These are phyloP conservation scores for Clarias batrachus DNA, from an alignment of 2,113 vertebrate species.

Conservation along the genomic window DNA sequence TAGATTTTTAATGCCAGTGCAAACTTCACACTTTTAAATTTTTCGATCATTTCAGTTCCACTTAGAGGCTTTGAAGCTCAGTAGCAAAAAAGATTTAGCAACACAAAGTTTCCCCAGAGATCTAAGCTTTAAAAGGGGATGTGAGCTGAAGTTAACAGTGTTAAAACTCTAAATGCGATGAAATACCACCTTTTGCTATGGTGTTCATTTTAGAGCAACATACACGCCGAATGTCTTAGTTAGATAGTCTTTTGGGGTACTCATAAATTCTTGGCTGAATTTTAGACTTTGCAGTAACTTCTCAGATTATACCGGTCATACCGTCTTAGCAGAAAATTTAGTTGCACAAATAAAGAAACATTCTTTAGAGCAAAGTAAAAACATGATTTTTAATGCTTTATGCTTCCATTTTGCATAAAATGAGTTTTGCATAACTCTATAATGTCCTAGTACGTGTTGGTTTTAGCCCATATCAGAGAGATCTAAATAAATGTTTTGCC, in stretches of 20 bases:
- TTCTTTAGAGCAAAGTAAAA: background rate
- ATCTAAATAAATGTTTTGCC: background rate
- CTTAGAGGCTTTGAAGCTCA: background rate
- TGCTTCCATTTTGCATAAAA: background rate
- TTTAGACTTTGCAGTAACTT: background rate
- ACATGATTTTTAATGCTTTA: background rate
- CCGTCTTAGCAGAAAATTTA: background rate
- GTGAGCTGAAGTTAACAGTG: background rate
- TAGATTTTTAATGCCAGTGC: conserved; percentile 34
- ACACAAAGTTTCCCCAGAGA: background rate
- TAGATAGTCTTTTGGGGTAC: background rate
- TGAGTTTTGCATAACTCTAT: background rate
- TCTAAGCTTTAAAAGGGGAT: background rate
- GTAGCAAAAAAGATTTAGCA: background rate
- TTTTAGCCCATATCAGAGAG: background rate
- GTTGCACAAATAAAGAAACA: background rate
- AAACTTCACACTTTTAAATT: conserved; percentile 8
- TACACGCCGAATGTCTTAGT: background rate
- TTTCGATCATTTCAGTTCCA: conserved; percentile 1
- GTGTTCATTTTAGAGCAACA: background rate
- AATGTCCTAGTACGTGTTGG: background rate
- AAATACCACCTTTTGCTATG: background rate
- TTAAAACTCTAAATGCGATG: background rate
- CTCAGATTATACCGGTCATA: background rate
- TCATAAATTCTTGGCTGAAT: background rate